These are phyloP conservation scores for Papilio protenor DNA, from an alignment of 2,888 invertebrate species.

Conservation along the genomic window DNA sequence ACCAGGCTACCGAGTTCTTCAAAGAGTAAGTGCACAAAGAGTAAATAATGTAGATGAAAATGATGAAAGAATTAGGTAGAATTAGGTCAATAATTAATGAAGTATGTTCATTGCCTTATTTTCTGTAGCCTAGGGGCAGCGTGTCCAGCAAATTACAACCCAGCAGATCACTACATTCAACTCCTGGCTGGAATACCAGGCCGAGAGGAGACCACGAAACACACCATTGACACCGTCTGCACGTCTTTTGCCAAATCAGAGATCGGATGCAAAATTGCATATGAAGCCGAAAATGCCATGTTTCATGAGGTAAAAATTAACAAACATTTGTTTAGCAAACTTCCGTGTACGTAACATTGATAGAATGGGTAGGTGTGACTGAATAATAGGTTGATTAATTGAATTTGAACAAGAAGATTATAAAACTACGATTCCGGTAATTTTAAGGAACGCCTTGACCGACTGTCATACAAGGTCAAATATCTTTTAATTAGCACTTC, in stretches of 20 bases:
- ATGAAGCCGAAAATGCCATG: conserved; percentile 83
- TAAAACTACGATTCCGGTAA: neutral
- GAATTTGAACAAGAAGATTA: neutral
- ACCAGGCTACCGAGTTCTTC: conserved; percentile 92
- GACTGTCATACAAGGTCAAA: neutral
- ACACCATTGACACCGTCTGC: conserved; percentile 91
- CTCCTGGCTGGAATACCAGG: conserved; percentile 94
- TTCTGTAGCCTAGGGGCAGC: conserved; percentile 88
- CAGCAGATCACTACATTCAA: conserved; percentile 97
- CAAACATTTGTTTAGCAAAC: conserved; percentile 34
- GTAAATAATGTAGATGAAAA: neutral
- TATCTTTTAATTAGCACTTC: too few species aligned
- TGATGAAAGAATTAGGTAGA: neutral
- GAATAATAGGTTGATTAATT: neutral
- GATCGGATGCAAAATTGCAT: conserved; percentile 84
- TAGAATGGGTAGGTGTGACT: neutral
- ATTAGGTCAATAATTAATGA: neutral
- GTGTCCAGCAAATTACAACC: conserved; percentile 96
- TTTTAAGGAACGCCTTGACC: neutral
- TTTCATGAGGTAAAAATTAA: conserved; percentile 63
- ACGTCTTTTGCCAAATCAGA: conserved; percentile 89
- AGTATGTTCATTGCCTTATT: neutral
- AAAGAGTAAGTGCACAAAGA: conserved; percentile 83
- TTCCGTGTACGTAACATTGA: neutral
- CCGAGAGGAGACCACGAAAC: conserved; percentile 90